These are phyloP conservation scores for Orchesellides sinensis DNA, from an alignment of 2,888 invertebrate genomes.

Conservation along the genomic window DNA sequence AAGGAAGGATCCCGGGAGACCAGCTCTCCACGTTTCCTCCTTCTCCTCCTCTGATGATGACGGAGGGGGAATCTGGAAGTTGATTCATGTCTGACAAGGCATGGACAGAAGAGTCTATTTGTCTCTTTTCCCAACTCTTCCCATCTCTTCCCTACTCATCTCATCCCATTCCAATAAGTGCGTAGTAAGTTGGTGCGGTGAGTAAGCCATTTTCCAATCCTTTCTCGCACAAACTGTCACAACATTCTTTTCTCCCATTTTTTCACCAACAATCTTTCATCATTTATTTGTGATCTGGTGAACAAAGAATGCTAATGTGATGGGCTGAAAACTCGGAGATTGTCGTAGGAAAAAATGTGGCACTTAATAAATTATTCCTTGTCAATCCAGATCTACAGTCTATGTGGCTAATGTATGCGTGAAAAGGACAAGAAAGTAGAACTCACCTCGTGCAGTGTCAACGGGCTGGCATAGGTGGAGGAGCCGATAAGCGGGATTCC, in stretches of 20 bases:
- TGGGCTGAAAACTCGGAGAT: not conserved
- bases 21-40: not conserved
- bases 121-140: constrained; percentile 21
- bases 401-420: too few species aligned
- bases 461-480: constrained; percentile 68
- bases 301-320: too few species aligned
- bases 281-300: too few species aligned
- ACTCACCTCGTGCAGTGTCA: constrained; percentile 71
- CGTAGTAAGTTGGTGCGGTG: not conserved
- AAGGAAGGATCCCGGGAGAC: too few species aligned
- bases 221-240: too few species aligned
- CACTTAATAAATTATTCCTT: too few species aligned
- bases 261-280: too few species aligned
- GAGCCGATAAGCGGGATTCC: constrained; percentile 71
- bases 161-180: not conserved
- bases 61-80: constrained; percentile 26
- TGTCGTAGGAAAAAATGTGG: not conserved
- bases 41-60: constrained; percentile 2
- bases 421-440: not conserved
- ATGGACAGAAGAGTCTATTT: constrained; percentile 59
- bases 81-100: constrained; percentile 61
- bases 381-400: too few species aligned
- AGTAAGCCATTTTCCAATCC: not conserved
- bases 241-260: too few species aligned
- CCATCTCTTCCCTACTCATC: constrained; percentile 27